phyloP scores from a whole-genome alignment of 1,140 invertebrate species.

The Nebria ingens region DNA sequence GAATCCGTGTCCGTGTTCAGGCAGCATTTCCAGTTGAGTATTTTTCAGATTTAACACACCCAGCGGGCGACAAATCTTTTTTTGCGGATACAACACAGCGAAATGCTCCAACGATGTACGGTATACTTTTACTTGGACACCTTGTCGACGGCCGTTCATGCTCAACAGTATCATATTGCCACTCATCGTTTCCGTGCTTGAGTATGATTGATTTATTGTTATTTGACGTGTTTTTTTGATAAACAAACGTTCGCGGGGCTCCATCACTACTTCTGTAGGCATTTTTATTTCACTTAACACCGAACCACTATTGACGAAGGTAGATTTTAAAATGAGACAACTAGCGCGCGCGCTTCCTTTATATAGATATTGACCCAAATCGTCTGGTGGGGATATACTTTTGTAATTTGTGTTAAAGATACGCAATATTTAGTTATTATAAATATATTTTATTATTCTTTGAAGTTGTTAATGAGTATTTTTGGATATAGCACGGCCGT shows the following conservation, averaged over 20 bases:
- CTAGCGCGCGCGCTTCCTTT: too few species aligned
- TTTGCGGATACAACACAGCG: slow-evolving; percentile 54
- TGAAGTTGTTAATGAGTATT: too few species aligned
- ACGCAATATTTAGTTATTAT: too few species aligned
- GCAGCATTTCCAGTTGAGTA: slow-evolving; percentile 41
- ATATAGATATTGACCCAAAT: too few species aligned
- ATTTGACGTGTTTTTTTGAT: not conserved
- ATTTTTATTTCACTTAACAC: not conserved
- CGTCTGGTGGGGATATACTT: too few species aligned
- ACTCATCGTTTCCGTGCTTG: slow-evolving; percentile 48
- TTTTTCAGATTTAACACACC: slow-evolving; percentile 52
- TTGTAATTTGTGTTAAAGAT: too few species aligned
- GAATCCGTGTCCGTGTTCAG: slow-evolving; percentile 41
- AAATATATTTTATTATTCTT: too few species aligned
- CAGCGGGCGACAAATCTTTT: slow-evolving; percentile 48
- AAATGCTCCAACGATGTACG: slow-evolving; percentile 55
- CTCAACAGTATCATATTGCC: slow-evolving; percentile 49
- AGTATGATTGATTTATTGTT: not conserved
- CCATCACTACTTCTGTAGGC: slow-evolving; percentile 1
- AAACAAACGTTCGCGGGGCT: not conserved
- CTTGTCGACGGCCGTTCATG: slow-evolving; percentile 45
- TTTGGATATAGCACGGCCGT: too few species aligned
- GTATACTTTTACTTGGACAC: slow-evolving; percentile 53
- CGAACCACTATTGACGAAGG: too few species aligned
- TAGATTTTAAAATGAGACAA: too few species aligned